Conservation (phyloP, 1,140 invertebrate species). For the Drosophila repletoides region DNA sequence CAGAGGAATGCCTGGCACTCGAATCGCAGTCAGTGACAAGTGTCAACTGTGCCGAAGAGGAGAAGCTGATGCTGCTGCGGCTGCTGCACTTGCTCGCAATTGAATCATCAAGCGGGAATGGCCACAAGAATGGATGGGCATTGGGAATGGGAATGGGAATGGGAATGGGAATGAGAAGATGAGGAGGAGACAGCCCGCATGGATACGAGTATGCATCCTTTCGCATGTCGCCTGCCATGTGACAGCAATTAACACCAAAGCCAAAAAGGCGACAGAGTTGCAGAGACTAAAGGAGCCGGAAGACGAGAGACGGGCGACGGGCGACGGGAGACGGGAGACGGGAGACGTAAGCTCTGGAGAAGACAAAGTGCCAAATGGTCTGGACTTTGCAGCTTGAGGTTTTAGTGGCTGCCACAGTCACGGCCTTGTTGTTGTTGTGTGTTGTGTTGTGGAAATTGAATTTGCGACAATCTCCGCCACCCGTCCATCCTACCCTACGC, state of each 20-base stretch:
- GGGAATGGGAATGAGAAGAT: background rate
- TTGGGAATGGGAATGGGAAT: background rate
- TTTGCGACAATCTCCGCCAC: constrained; percentile 47
- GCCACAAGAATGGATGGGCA: constrained; percentile 2
- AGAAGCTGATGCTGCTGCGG: background rate
- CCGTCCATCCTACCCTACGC: background rate
- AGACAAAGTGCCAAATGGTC: background rate
- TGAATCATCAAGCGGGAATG: constrained; percentile 64
- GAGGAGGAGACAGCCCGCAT: constrained; percentile 36
- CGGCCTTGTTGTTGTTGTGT: constrained; percentile 33
- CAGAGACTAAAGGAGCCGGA: background rate
- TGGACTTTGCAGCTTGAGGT: constrained; percentile 1
- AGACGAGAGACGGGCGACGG: background rate
- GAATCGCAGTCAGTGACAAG: constrained; percentile 33
- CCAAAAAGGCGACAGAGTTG: constrained; percentile 33
- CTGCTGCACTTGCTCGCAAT: constrained; percentile 54
- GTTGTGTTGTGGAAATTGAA: constrained; percentile 66
- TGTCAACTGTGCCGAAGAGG: constrained; percentile 14
- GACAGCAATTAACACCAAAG: constrained; percentile 77
- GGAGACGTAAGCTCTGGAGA: no score
- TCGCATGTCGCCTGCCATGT: constrained; percentile 65
- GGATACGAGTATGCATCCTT: constrained; percentile 61
- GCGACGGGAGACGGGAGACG: background rate
- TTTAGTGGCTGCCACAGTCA: constrained; percentile 35
- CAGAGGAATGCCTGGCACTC: constrained; percentile 5